Evolutionary conservation across 2,797 vertebrate species (phyloP).

Genomic region (Petrocephalus sullivani): DNA sequence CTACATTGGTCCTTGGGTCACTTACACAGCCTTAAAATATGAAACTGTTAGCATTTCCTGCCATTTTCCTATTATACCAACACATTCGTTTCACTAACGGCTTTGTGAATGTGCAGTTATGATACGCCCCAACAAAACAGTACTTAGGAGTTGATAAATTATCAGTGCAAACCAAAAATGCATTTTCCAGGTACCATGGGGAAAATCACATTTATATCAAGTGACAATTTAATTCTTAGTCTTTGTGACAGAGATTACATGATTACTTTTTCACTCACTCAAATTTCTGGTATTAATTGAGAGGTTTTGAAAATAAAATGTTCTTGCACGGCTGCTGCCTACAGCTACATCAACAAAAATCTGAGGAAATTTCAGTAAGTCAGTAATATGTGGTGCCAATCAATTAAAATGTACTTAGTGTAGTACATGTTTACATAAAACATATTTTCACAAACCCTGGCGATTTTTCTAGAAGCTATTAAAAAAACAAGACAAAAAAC

Average conservation of each 20-base stretch:
- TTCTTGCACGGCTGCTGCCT: not conserved
- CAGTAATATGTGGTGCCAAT: constrained; percentile 7
- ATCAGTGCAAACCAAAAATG: not conserved
- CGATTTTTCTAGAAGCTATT: not conserved
- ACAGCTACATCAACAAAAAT: not conserved
- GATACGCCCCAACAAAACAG: not conserved
- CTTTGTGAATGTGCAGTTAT: not conserved
- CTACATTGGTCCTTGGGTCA: not conserved
- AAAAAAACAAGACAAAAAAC: not conserved
- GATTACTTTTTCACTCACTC: not conserved
- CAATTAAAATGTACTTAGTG: not conserved
- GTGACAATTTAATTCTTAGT: not conserved
- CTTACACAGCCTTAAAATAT: not conserved
- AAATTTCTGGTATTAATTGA: not conserved
- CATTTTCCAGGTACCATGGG: not conserved
- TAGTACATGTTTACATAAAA: not conserved
- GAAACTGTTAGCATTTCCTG: not conserved
- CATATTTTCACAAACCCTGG: not conserved
- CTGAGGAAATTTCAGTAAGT: constrained; percentile 1
- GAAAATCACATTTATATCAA: not conserved
- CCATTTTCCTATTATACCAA: not conserved
- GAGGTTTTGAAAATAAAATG: not conserved
- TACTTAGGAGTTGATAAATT: not conserved
- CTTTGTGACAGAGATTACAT: constrained; percentile 2
- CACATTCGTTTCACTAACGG: not conserved